Conservation (phyloP, 2,113 vertebrate genomes). For the Nymphicus hollandicus region DNA sequence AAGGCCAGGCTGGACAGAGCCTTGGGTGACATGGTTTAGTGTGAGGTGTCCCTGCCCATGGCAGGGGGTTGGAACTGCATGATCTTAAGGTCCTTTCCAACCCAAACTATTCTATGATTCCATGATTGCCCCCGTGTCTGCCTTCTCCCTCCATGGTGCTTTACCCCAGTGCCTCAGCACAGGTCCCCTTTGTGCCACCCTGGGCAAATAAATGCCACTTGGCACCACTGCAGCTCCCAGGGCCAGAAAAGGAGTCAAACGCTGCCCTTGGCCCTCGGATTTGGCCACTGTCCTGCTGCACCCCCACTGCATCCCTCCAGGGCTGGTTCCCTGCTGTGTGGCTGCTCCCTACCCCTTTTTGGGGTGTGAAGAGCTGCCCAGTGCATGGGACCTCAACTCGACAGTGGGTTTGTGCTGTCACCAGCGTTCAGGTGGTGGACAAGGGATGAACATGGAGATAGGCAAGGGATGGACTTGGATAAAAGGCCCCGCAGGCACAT, state of each 20-base stretch:
- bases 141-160: background rate
- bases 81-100: no score
- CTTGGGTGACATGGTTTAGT: no score
- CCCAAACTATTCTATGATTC: no score
- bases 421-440: background rate
- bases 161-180: fast-evolving
- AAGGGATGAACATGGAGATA: no score
- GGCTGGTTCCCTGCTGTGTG: no score
- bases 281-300: background rate
- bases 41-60: no score
- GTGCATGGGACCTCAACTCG: fast-evolving
- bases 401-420: background rate
- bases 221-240: background rate
- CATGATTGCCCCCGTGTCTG: background rate
- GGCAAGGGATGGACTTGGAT: no score
- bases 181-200: background rate
- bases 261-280: background rate
- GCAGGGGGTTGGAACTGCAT: no score
- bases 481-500: background rate
- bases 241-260: background rate
- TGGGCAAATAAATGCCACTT: no score
- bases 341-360: background rate
- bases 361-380: background rate
- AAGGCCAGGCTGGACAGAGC: no score
- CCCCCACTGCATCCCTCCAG: no score